A percentile compares a stretch with the other conserved stretches of the same genome.
These are phyloP conservation scores for Mobula hypostoma DNA, from an alignment of 2,113 vertebrate species.

Conservation along the genomic window DNA sequence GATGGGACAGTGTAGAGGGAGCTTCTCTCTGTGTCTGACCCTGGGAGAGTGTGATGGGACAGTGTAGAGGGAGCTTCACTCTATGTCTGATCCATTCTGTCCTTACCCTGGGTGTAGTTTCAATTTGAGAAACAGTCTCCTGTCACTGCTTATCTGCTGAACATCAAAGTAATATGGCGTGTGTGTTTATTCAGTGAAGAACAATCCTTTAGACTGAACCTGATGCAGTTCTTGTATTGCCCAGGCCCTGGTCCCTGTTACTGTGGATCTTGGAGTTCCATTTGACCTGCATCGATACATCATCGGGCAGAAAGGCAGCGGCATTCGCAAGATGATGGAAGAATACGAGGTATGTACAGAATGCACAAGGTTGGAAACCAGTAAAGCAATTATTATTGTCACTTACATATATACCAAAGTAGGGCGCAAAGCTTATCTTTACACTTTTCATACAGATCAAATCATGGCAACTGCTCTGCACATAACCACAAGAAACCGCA, in stretches of 20 bases:
- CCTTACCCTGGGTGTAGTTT: neutral
- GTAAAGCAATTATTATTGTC: too few species aligned
- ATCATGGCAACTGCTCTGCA: too few species aligned
- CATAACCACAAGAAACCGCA: too few species aligned
- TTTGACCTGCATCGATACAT: slow-evolving; percentile 72
- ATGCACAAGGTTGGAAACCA: too few species aligned
- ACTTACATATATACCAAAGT: too few species aligned
- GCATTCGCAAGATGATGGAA: slow-evolving; percentile 77
- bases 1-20: too few species aligned
- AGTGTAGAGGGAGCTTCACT: neutral
- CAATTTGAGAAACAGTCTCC: neutral
- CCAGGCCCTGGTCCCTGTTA: slow-evolving; percentile 69
- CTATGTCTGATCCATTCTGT: neutral
- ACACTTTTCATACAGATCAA: too few species aligned
- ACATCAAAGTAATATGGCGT: neutral
- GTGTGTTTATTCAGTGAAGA: neutral
- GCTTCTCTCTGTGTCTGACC: too few species aligned
- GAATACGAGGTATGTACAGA: slow-evolving; percentile 61
- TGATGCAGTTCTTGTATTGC: neutral
- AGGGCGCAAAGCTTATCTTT: too few species aligned
- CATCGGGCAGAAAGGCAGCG: slow-evolving; percentile 70
- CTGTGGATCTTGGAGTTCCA: slow-evolving; percentile 62
- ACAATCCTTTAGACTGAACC: too few species aligned
- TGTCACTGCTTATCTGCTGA: neutral
- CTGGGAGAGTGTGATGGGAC: neutral